Evolutionary conservation across 2,888 invertebrate genomes (phyloP), one percentile per base, ranked within the genome.

Genomic region (Elmis aenea): DNA sequence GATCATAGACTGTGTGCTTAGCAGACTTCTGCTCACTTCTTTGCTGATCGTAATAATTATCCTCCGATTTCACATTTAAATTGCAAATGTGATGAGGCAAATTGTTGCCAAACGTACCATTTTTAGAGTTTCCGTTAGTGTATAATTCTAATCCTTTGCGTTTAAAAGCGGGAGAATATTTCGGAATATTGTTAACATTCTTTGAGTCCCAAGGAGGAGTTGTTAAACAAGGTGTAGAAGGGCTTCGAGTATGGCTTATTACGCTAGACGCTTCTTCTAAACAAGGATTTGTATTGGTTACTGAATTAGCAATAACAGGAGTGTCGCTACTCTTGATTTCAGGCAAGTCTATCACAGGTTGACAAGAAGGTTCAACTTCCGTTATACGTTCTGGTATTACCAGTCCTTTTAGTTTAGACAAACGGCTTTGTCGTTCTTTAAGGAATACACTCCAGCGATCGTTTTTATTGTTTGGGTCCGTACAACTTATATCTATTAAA

Each of bases 351-450:
- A 83, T 71, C 33, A 81, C 75, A 20, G 81, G n/a, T 18, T 18
- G 18, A 5, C 5, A 38, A 64, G 85, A 81, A 30, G 80, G 30
- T 22, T 58, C 58, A 2, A 69, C 62, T 47, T 76, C 70, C 13
- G 73, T 66, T 8, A 76, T 72, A 42, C 76, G 74, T 55, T 91
- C 90, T 3, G 91, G 91, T 59, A 92, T 92, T 16, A 89, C 85
- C 52, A 92, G 69, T n/a, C 90, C 91, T 57, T 89, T 77, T 39
- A 92, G 67, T 66, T 90, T 91, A 2, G 88, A 86, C 67, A 89
- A 79, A 11, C 85, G 84, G 58, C 83, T 83, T 48, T 83, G 79
- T 35, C 90, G 75, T 61, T 89, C 87, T 64, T 90, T 90, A 51
- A 86, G 77, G 49, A 90, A 68, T 51, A 82, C 80, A 54, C 81